Percentiles rank a stretch among this genome's conserved stretches.
These are phyloP conservation scores for Lithobates pipiens DNA, from an alignment of 2,797 vertebrate genomes.

Conservation along the genomic window DNA sequence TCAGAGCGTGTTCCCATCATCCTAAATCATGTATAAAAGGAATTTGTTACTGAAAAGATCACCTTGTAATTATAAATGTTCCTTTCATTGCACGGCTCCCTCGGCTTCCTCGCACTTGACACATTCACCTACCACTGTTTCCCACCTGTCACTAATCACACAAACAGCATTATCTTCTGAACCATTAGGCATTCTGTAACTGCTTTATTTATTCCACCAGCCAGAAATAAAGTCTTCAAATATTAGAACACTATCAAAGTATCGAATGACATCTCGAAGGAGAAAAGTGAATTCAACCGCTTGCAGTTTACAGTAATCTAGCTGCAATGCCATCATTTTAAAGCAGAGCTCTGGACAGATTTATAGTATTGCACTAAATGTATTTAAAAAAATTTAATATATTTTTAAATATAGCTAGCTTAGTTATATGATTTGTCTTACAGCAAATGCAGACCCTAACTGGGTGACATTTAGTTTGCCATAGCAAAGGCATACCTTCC, in stretches of 20 bases:
- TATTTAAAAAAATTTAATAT: too few species aligned
- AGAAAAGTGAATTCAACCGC: constrained; percentile 29
- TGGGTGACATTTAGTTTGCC: too few species aligned
- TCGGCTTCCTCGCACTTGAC: constrained; percentile 51
- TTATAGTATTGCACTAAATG: neutral
- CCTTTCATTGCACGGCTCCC: constrained; percentile 43
- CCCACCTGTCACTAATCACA: constrained; percentile 66
- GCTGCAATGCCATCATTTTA: neutral
- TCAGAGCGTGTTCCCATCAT: constrained; percentile 45
- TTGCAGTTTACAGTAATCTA: neutral
- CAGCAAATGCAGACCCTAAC: too few species aligned
- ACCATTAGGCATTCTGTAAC: constrained; percentile 60
- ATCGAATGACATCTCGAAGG: constrained; percentile 31
- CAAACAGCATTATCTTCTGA: constrained; percentile 62
- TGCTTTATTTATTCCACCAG: constrained; percentile 60
- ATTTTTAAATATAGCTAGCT: too few species aligned
- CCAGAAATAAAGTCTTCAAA: constrained; percentile 58
- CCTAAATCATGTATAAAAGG: constrained; percentile 46
- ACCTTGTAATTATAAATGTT: constrained; percentile 63
- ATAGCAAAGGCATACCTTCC: too few species aligned
- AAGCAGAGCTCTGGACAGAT: too few species aligned
- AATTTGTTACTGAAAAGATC: constrained; percentile 58
- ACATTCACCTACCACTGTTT: constrained; percentile 58
- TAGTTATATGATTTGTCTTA: too few species aligned
- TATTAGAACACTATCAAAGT: constrained; percentile 50